These are phyloP conservation scores for Saccostrea glomerata DNA, from an alignment of 1,140 invertebrate genomes.

Conservation along the genomic window DNA sequence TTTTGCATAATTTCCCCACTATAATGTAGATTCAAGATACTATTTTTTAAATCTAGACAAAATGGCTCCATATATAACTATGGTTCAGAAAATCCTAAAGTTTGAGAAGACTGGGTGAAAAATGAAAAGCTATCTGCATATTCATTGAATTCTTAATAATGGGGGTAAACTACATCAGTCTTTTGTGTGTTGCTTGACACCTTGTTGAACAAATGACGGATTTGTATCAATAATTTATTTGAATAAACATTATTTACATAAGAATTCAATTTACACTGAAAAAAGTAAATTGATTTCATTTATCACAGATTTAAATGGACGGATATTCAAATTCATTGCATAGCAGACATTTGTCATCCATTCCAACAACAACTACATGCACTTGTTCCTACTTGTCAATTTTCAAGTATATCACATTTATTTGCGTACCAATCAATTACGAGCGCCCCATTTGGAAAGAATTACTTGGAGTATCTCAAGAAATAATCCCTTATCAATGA, in stretches of 20 bases:
- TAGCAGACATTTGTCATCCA: slow-evolving; percentile 10
- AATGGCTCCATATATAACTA: too few species aligned
- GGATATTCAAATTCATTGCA: slow-evolving; percentile 2
- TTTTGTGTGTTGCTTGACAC: background rate
- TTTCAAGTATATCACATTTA: slow-evolving; percentile 15
- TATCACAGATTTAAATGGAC: slow-evolving; percentile 27
- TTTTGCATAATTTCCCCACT: too few species aligned
- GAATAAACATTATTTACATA: slow-evolving; percentile 22
- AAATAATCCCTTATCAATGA: background rate
- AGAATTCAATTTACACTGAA: background rate
- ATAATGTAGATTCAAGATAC: too few species aligned
- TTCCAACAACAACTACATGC: background rate
- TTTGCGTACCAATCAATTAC: slow-evolving; percentile 17
- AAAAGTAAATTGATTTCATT: background rate
- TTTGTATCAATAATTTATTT: slow-evolving; percentile 13
- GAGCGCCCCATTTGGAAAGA: slow-evolving; percentile 2
- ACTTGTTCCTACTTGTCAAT: background rate
- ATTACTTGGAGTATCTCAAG: background rate
- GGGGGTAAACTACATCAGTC: background rate
- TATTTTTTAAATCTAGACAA: too few species aligned
- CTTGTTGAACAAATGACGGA: background rate
- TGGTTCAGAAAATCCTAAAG: too few species aligned
- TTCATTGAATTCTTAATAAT: background rate
- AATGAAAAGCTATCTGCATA: background rate
- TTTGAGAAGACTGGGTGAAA: background rate